These are phyloP conservation scores for Chaetodon auriga DNA, from an alignment of 2,113 vertebrate species.

Conservation along the genomic window DNA sequence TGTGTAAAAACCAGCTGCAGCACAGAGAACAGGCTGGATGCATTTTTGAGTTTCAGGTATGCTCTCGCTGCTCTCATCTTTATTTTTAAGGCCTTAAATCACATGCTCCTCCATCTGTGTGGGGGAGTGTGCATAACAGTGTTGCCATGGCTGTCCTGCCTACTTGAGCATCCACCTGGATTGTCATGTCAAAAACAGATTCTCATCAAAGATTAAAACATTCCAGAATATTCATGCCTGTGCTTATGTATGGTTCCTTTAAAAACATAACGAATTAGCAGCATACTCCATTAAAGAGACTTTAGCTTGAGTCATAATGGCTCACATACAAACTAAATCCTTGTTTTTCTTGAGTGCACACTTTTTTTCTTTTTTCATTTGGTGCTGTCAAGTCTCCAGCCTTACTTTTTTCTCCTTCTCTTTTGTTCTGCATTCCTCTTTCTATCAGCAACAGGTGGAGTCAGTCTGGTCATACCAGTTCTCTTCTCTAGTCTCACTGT, in stretches of 20 bases:
- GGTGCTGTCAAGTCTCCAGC: background rate
- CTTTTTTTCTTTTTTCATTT: background rate
- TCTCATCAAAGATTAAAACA: background rate
- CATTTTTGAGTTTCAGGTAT: slow-evolving; percentile 43
- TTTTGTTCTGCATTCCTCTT: slow-evolving; percentile 61
- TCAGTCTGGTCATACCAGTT: slow-evolving; percentile 62
- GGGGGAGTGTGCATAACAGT: background rate
- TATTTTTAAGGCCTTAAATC: slow-evolving; percentile 49
- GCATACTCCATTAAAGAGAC: background rate
- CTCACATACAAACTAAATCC: background rate
- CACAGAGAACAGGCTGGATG: slow-evolving; percentile 26
- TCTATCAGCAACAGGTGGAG: slow-evolving; percentile 60
- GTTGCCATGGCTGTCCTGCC: background rate
- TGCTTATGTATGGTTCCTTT: too few relatives aligned
- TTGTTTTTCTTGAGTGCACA: background rate
- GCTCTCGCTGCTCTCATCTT: slow-evolving; percentile 27
- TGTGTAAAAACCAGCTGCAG: slow-evolving; percentile 55
- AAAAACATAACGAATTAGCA: too few relatives aligned
- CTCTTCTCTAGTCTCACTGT: slow-evolving; percentile 20
- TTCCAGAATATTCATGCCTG: background rate
- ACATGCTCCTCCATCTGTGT: slow-evolving; percentile 8
- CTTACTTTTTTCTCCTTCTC: background rate
- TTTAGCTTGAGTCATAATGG: slow-evolving; percentile 5
- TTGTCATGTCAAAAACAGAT: background rate
- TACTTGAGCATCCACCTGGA: background rate